Evolutionary conservation across 2,113 vertebrate species (phyloP), one percentile per base, ranked within the genome.

Genomic region (Callorhinus ursinus): DNA sequence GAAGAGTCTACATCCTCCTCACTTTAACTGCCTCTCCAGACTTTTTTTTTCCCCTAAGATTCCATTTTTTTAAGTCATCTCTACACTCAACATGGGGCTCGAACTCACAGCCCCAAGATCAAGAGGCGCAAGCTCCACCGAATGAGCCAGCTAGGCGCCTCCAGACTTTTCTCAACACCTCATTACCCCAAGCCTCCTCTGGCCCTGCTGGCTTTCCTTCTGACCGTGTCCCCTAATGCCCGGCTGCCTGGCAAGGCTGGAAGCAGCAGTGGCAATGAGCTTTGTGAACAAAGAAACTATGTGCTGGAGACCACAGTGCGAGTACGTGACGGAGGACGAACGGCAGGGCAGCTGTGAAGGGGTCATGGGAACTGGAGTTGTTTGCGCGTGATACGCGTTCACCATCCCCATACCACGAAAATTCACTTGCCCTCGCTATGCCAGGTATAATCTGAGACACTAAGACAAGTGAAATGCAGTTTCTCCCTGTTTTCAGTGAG

Each of bases 361-460:
- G 31, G 14, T 61, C 26, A 49, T 4, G 14, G 28, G 49, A 22
- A 49, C 31, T 11, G 11, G 21, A 2, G 2, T 4, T 8, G 5
- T 11, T 1, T 26, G 84, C 36, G 72, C 5, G 4, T 8, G 16
- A 11, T 3, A 1, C 4, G 4, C 0, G 11, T 33, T 21, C 19
- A 22, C 10, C 2, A 65, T 12, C 21, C 13, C 3, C 26, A 22
- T 1, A 16, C 21, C 15, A 24, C 0, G 11, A 36, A 5, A 31
- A 55, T 13, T 21, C 55, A 7, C 36, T 83, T 14, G 13, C n/a
- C 81, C 61, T n/a, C 21, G 15, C n/a, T 1, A 7, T 2, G 72
- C 22, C 63, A 55, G 14, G 6, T 21, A 15, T 0, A 19, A 49
- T 42, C 51, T 26, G 26, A 55, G 72, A 61, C n/a, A 24, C 42